Conservation (phyloP, 2,888 invertebrate genomes). For the Calliopum simillimum region DNA sequence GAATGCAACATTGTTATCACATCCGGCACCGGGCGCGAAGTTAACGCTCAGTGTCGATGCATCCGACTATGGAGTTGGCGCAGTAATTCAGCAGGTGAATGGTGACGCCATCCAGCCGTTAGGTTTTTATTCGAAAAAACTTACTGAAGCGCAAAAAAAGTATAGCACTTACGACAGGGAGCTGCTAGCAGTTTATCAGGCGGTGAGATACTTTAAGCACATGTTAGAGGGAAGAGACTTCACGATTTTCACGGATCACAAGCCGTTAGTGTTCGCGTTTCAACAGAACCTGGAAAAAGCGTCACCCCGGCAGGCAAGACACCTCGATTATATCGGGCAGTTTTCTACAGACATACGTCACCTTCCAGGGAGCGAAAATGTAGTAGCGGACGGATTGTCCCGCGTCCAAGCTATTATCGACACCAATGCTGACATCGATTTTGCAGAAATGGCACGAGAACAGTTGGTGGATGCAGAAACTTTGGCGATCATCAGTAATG, state of each 20-base stretch:
- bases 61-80: neutral
- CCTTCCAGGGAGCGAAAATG: constrained; percentile 31
- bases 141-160: constrained; percentile 32
- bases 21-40: neutral
- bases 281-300: too few species aligned
- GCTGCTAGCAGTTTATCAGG: constrained; percentile 27
- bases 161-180: constrained; percentile 41
- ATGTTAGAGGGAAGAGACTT: constrained; percentile 36
- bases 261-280: too few species aligned
- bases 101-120: constrained; percentile 10
- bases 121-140: constrained; percentile 1
- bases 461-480: constrained; percentile 1
- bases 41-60: neutral
- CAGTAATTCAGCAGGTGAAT: constrained; percentile 24
- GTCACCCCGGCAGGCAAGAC: too few species aligned
- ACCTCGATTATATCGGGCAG: constrained; percentile 30
- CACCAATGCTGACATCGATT: constrained; percentile 47
- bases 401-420: constrained; percentile 43
- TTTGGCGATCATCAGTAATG: constrained; percentile 1
- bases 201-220: constrained; percentile 28
- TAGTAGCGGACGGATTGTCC: constrained; percentile 30
- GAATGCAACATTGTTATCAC: neutral
- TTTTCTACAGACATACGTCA: constrained; percentile 35
- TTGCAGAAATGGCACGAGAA: neutral
- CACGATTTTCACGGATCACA: constrained; percentile 28